Conservation (phyloP, 2,113 vertebrate species). For the Puntigrus tetrazona region DNA sequence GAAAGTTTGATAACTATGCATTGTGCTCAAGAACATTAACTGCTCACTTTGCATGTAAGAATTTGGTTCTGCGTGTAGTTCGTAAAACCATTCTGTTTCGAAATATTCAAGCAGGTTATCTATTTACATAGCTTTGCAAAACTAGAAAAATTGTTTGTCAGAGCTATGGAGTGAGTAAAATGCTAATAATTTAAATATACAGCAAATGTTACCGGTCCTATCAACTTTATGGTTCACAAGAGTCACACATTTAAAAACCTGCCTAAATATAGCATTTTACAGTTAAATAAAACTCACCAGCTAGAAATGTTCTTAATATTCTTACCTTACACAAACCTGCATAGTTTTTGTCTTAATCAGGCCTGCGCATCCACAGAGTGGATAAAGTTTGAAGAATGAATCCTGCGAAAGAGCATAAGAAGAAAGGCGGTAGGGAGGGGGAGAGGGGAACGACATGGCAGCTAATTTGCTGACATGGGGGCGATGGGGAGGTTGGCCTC, state of each 20-base stretch:
- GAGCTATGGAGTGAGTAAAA: not conserved
- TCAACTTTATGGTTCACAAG: not conserved
- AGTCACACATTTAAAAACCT: not conserved
- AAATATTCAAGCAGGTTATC: not conserved
- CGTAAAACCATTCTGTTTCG: not conserved
- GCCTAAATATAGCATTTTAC: not conserved
- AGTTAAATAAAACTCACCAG: not conserved
- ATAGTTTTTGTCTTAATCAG: slow-evolving; percentile 67
- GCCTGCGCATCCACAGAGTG: slow-evolving; percentile 49
- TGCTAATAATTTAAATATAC: not conserved
- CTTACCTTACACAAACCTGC: not conserved
- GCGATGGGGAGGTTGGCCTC: slow-evolving; percentile 71
- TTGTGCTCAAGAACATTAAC: not conserved
- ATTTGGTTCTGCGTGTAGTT: not conserved
- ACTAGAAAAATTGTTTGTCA: not conserved
- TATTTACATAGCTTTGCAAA: not conserved
- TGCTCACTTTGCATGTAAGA: not conserved
- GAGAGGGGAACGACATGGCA: slow-evolving; percentile 69
- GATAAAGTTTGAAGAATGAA: slow-evolving; percentile 46
- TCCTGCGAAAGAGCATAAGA: slow-evolving; percentile 29
- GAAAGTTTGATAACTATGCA: not conserved
- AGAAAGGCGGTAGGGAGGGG: slow-evolving; percentile 43
- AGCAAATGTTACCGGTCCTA: not conserved
- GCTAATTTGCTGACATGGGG: slow-evolving; percentile 85
- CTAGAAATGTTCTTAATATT: not conserved